Evolutionary conservation across 2,888 invertebrate species (phyloP), one percentile per base, ranked within the genome.

Genomic region (Sinohyriopsis cumingii): DNA sequence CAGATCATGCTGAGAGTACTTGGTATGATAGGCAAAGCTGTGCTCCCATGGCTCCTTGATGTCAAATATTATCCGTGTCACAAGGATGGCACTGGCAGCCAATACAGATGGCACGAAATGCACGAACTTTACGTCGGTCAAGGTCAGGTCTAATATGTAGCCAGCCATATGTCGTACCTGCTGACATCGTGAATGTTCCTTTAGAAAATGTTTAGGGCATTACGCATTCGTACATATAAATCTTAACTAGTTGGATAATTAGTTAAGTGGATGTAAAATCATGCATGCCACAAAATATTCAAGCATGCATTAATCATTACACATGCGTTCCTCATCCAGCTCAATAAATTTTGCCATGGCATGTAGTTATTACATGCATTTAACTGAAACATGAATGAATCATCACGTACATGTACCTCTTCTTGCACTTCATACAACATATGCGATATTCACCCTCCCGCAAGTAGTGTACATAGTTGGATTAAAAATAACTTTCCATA

Each of bases 51-150:
- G 45, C 3, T 67, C 68, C 20, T 74, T 68, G 24, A 71, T 71
- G 5, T 74, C 79, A 19, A 77, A 62, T n/a, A 81, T 65, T 6
- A 73, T 74, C 3, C 86, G 79, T 22, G 85, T 72, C 56, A 86
- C 68, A 60, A 77, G 82, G n/a, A 86, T 68, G 19, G 85, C 81
- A 25, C 81, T 78, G 18, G 85, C 82, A 6, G 86, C 85, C 64
- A 84, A 66, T 62, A 82, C 25, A 3, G 85, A 86, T 6, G 85
- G 76, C 12, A 74, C 69, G 60, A 75, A 81, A 18, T 76, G 70
- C n/a, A 82, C 82, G 64, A 84, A 76, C 54, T 68, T 56, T 19
- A 76, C 63, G 22, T 77, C 78, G 22, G 79, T 79, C 53, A 86
- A 63, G 45, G 79, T 75, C 59, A 86, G 72, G 71, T 86, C 85